Percentiles rank a stretch among this genome's conserved stretches.
Evolutionary conservation across 2,888 invertebrate genomes (phyloP).

Genomic region (Apodemia hepburni): DNA sequence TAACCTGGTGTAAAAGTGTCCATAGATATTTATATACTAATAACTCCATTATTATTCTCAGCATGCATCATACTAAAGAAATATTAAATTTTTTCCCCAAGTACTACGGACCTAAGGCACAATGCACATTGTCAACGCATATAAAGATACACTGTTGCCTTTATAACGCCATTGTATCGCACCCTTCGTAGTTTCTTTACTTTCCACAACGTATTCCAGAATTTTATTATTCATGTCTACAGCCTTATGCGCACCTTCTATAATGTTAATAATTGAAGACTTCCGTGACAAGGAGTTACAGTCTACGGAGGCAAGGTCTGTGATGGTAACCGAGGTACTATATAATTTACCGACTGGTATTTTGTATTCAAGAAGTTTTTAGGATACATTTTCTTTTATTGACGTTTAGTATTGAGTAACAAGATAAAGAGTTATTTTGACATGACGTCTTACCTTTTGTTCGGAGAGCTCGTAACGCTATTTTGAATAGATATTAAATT

Average conservation of each 20-base stretch:
- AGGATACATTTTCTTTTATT: background rate
- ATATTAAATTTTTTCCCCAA: background rate
- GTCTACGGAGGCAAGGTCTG: conserved; percentile 38
- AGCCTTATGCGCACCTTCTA: conserved; percentile 60
- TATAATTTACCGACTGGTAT: conserved; percentile 37
- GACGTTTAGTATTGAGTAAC: background rate
- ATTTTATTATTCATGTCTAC: conserved; percentile 74
- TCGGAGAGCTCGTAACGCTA: no score
- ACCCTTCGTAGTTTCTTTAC: conserved; percentile 64
- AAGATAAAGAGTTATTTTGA: no score
- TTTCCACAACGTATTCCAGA: conserved; percentile 65
- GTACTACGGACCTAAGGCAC: conserved; percentile 35
- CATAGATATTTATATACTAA: no score
- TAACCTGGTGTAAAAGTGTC: no score
- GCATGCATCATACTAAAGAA: background rate
- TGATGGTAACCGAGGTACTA: conserved; percentile 39
- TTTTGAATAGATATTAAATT: no score
- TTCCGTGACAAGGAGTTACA: conserved; percentile 52
- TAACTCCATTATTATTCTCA: no score
- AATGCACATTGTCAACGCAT: conserved; percentile 74
- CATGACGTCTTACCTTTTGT: no score
- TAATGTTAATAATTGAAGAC: conserved; percentile 72
- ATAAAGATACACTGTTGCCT: conserved; percentile 74
- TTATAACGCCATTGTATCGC: conserved; percentile 71
- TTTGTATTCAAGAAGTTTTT: conserved; percentile 25